Percentiles rank a stretch among this genome's conserved stretches.
These are phyloP conservation scores for Drosophila flavopinicola DNA, from an alignment of 2,888 invertebrate species.

Conservation along the genomic window DNA sequence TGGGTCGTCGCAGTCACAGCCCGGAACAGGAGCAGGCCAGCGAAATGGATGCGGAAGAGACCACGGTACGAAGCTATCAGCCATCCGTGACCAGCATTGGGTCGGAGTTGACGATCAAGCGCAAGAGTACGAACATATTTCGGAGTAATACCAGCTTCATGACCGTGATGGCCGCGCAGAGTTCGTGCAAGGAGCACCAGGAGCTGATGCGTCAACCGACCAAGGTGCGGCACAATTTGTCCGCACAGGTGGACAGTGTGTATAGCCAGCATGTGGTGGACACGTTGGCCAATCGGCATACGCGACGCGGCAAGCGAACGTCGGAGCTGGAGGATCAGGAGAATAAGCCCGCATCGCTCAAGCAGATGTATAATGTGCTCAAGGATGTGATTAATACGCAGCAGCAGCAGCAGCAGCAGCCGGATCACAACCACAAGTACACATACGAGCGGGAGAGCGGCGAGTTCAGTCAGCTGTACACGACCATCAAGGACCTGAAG, in stretches of 20 bases:
- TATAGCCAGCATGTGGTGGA: conserved; percentile 33
- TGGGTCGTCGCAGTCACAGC: conserved; percentile 38
- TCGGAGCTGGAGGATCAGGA: conserved; percentile 34
- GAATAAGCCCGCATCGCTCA: conserved; percentile 42
- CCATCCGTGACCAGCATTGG: conserved; percentile 55
- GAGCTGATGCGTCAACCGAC: conserved; percentile 9
- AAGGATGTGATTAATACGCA: conserved; percentile 70
- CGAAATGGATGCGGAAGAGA: conserved; percentile 30
- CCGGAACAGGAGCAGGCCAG: conserved; percentile 13
- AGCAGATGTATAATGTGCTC: conserved; percentile 68
- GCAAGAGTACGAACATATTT: conserved; percentile 63
- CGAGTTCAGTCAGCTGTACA: conserved; percentile 61
- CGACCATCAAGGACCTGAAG: conserved; percentile 71
- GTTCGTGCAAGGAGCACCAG: conserved; percentile 35
- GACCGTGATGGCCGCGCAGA: conserved; percentile 52
- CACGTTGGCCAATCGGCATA: conserved; percentile 19
- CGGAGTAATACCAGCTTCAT: conserved; percentile 66
- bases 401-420: conserved; percentile 47
- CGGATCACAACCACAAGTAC: conserved; percentile 46
- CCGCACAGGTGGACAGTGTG: conserved; percentile 25
- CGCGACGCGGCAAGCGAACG: conserved; percentile 10
- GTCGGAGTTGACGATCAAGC: conserved; percentile 60
- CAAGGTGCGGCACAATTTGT: conserved; percentile 22
- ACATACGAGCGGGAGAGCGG: conserved; percentile 16
- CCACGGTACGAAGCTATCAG: conserved; percentile 16